Evolutionary conservation across 2,888 invertebrate genomes (phyloP).

Genomic region (Terebella lapidaria): DNA sequence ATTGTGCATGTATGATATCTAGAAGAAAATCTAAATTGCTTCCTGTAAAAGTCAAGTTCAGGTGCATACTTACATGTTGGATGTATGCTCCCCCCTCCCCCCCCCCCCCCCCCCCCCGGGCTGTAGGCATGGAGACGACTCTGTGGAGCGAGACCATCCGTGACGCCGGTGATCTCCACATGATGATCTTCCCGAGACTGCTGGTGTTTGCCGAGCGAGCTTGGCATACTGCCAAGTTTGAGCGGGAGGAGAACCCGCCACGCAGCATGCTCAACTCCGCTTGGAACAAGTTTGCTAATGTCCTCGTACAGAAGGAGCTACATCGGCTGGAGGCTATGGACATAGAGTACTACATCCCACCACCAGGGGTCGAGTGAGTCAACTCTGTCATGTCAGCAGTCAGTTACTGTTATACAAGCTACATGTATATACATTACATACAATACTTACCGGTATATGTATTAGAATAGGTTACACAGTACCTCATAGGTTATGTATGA

Average conservation of each 20-base stretch:
- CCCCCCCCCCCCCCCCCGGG: conserved; percentile 8
- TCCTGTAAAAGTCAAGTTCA: no score
- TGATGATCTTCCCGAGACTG: conserved; percentile 26
- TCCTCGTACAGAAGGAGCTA: conserved; percentile 40
- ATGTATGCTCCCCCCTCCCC: neutral
- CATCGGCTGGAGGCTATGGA: conserved; percentile 33
- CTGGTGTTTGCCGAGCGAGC: conserved; percentile 28
- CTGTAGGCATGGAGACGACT: conserved; percentile 20
- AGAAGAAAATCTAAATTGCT: no score
- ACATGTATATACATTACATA: no score
- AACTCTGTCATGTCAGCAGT: no score
- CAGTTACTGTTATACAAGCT: no score
- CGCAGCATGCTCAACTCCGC: conserved; percentile 26
- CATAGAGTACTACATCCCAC: conserved; percentile 40
- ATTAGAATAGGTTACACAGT: no score
- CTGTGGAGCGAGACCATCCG: conserved; percentile 26
- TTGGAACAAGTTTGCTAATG: conserved; percentile 42
- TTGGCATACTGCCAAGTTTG: conserved; percentile 35
- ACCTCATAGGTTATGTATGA: no score
- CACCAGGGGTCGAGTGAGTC: conserved; percentile 43
- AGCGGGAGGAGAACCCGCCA: conserved; percentile 24
- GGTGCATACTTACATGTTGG: no score
- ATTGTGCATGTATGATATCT: no score
- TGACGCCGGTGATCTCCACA: conserved; percentile 16
- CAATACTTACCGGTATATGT: no score